Evolutionary conservation across 2,113 vertebrate genomes (phyloP).

Genomic region (Brienomyrus longianalis): DNA sequence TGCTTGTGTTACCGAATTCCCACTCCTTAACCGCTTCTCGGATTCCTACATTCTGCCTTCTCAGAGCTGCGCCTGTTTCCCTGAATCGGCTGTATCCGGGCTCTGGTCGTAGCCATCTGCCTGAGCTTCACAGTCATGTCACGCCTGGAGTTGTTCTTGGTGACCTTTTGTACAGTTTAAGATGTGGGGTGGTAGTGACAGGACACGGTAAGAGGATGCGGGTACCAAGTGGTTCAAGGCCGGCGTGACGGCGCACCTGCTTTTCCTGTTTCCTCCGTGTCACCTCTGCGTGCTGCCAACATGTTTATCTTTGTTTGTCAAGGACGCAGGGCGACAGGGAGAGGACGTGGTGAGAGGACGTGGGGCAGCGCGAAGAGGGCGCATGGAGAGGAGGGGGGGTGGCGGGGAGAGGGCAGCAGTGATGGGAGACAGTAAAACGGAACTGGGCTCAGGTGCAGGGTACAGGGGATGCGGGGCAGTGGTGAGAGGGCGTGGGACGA

Average conservation of each 20-base stretch:
- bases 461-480: no score
- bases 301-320: neutral
- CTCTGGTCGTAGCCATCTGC: neutral
- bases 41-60: constrained; percentile 33
- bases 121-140: neutral
- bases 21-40: constrained; percentile 24
- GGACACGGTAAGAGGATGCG: neutral
- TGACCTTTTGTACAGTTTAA: neutral
- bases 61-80: neutral
- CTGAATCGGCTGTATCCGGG: neutral
- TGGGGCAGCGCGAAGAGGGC: no score
- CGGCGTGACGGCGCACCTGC: neutral
- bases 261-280: neutral
- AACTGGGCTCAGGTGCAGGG: neutral
- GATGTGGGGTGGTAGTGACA: neutral
- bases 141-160: neutral
- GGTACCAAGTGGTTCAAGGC: neutral
- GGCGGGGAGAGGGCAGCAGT: no score
- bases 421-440: neutral
- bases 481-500: no score
- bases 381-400: no score
- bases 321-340: neutral
- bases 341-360: no score
- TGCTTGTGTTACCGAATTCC: neutral
- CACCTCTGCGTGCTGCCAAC: neutral